phyloP scores from a whole-genome alignment of 2,113 vertebrate species.

The Condylura cristata region DNA sequence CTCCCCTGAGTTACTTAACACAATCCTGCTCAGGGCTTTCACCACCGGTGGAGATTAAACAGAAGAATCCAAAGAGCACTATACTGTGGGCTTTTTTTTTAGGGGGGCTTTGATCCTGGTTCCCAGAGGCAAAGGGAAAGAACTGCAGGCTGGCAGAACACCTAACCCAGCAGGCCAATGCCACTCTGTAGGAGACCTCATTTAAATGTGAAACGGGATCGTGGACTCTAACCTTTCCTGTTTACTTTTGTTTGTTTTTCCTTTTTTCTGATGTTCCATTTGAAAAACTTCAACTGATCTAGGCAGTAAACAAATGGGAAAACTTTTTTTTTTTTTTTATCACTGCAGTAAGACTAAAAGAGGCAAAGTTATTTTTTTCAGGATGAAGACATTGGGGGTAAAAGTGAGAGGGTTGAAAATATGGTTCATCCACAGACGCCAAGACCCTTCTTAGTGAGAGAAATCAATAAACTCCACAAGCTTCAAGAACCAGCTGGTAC shows the following conservation, averaged over 20 bases:
- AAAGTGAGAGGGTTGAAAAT: not conserved
- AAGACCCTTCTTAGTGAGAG: no score
- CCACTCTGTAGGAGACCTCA: not conserved
- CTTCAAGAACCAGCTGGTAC: not conserved
- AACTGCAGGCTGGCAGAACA: not conserved
- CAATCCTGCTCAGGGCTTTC: not conserved
- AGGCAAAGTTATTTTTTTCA: not conserved
- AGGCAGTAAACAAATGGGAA: slow-evolving; percentile 10
- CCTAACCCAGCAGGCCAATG: not conserved
- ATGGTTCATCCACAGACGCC: not conserved
- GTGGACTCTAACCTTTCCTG: not conserved
- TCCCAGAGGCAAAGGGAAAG: not conserved
- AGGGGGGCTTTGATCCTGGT: not conserved
- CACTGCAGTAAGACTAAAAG: not conserved
- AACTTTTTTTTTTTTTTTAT: not conserved
- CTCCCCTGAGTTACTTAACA: not conserved
- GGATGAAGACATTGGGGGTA: not conserved
- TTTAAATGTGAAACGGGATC: slow-evolving; percentile 33
- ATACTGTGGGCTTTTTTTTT: not conserved
- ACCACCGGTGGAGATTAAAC: not conserved
- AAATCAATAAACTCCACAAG: not conserved
- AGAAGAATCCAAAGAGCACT: not conserved
- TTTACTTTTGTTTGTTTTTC: not conserved
- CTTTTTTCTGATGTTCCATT: not conserved
- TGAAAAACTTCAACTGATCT: not conserved